phyloP scores from a whole-genome alignment of 2,797 vertebrate genomes.

The Loris lydekkerianus region DNA sequence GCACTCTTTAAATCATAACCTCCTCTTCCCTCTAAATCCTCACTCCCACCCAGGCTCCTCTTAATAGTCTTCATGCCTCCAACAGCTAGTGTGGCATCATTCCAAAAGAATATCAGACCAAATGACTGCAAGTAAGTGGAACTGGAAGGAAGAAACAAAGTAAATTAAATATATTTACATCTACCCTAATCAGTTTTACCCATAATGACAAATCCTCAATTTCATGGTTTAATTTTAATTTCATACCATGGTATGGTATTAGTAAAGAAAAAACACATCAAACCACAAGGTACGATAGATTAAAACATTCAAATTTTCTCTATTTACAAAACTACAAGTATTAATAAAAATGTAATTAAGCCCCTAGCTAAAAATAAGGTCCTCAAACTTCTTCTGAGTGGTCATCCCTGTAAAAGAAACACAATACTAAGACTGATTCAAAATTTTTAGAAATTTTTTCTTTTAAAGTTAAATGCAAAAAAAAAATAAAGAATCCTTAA shows the following conservation, averaged over 20 bases:
- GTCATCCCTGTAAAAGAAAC: constrained; percentile 43
- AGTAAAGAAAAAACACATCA: background rate
- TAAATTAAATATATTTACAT: constrained; percentile 28
- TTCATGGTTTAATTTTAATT: background rate
- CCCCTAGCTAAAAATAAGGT: background rate
- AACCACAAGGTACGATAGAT: background rate
- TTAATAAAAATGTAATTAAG: constrained; percentile 21
- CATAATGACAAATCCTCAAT: constrained; percentile 14
- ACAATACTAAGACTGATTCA: background rate
- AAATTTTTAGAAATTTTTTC: background rate
- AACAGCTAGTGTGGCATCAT: background rate
- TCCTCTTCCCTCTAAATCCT: background rate
- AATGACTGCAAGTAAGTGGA: background rate
- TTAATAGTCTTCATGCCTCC: constrained; percentile 14
- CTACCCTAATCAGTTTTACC: background rate
- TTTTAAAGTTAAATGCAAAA: background rate
- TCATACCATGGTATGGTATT: background rate
- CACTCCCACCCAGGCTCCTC: background rate
- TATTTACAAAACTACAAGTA: background rate
- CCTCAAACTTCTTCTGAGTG: constrained; percentile 17
- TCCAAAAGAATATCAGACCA: constrained; percentile 6
- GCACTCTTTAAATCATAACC: background rate
- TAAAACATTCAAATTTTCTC: constrained; percentile 27
- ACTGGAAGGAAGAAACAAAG: background rate
- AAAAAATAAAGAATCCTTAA: constrained; percentile 30